Evolutionary conservation across 2,797 vertebrate species (phyloP).

Genomic region (Sarcophilus harrisii): DNA sequence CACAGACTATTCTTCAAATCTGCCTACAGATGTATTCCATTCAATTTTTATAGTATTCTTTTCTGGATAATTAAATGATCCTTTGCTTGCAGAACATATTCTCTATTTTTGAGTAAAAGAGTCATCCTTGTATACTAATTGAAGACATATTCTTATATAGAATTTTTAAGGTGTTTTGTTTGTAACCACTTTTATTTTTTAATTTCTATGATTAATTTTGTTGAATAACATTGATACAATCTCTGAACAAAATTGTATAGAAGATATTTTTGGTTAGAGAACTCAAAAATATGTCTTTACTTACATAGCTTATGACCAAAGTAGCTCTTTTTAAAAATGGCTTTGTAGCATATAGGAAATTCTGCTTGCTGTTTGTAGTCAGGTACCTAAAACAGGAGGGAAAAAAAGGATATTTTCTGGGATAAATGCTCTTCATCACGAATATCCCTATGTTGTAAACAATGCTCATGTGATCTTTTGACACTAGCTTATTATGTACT

Average conservation of each 20-base stretch:
- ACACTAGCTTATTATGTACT: background rate
- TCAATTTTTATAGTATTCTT: background rate
- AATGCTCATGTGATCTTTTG: background rate
- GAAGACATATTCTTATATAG: background rate
- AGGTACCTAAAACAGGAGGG: conserved; percentile 86
- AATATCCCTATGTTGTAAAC: background rate
- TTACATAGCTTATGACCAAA: conserved; percentile 91
- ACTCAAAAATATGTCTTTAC: conserved; percentile 76
- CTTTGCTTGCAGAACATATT: background rate
- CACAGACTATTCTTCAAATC: background rate
- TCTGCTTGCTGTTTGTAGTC: conserved; percentile 85
- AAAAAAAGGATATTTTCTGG: conserved; percentile 3
- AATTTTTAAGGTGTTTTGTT: background rate
- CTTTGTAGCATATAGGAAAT: conserved; percentile 85
- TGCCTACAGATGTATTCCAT: background rate
- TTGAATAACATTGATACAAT: background rate
- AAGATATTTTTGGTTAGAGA: background rate
- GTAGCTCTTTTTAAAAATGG: conserved; percentile 92
- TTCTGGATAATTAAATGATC: background rate
- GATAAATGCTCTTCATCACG: background rate
- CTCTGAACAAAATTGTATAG: conserved; percentile 19
- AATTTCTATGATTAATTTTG: conserved; percentile 8
- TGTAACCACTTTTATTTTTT: background rate
- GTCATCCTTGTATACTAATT: background rate
- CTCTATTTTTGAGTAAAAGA: background rate